Percentiles rank a stretch among this genome's conserved stretches.
Conservation (phyloP, 35 echinoderm and acorn worm species). For the Ophiothrix spiculata region DNA sequence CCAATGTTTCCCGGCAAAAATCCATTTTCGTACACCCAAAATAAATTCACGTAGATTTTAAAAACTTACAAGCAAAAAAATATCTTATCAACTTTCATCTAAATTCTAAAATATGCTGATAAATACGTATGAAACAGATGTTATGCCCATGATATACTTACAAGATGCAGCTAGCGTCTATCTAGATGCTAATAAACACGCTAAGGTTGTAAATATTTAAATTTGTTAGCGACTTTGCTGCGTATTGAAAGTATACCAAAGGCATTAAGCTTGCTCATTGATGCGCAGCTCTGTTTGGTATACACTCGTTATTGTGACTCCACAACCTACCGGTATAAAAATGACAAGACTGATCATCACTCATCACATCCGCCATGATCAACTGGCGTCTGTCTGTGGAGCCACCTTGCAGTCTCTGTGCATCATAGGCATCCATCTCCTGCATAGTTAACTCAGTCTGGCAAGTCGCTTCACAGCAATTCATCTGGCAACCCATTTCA, state of each 20-base stretch:
- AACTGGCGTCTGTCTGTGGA: background rate
- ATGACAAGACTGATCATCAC: background rate
- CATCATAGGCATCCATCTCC: background rate
- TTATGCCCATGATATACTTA: too few relatives aligned
- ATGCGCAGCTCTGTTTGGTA: too few relatives aligned
- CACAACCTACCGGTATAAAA: background rate
- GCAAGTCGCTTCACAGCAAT: background rate
- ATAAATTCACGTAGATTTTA: too few relatives aligned
- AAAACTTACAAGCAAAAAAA: too few relatives aligned
- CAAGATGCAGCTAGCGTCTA: too few relatives aligned
- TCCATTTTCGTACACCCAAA: too few relatives aligned
- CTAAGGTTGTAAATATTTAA: background rate
- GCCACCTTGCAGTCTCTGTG: background rate
- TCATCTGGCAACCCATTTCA: background rate
- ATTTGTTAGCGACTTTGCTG: background rate
- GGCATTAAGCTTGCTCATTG: too few relatives aligned
- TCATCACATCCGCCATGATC: background rate
- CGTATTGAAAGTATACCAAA: background rate
- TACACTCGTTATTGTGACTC: too few relatives aligned
- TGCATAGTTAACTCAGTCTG: background rate
- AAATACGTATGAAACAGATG: too few relatives aligned
- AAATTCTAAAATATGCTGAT: too few relatives aligned
- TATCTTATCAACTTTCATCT: too few relatives aligned
- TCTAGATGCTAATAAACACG: background rate
- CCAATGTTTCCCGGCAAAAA: too few relatives aligned